Base-by-base conservation (phyloP, 2,113 vertebrate genomes). In the Delphinus delphis region DNA sequence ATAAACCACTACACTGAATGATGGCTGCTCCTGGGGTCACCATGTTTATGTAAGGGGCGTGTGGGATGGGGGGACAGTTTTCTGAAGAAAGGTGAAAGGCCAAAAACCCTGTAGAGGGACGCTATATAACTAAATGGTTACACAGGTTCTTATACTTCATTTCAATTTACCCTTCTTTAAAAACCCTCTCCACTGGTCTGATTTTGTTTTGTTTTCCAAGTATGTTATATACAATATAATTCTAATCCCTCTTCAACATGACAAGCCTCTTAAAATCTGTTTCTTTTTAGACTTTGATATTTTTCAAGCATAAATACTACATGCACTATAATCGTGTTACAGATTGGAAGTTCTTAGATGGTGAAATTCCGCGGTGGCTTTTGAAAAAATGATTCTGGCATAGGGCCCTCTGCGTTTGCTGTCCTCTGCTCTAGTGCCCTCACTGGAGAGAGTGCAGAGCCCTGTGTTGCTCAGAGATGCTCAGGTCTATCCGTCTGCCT, bases 251-350 rank as follows among this genome's bases (percentile, higher is more conserved):
- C 33, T 96, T 91, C 60, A 88, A 33, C 33, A 62, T 81, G n/a
- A 86, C 80, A 9, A 68, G 28, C 44, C 20, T 33, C 77, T 86
- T 87, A 83, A 91, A 44, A 87, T 90, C 31, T 79, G 23, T 82
- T 93, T 91, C 41, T 41, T 88, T 97, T 62, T 44, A 67, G 71
- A 85, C 5, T n/a, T 53, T 71, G 33, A n/a, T 76, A 20, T 77
- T 93, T 93, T 88, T 62, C 25, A 91, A 84, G 79, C 5, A 6
- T 14, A 88, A 88, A 53, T 58, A 81, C 13, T 41, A 8, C 38
- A 82, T 74, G 28, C 15, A 26, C 11, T 73, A 1, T 60, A 76
- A 79, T 88, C 12, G 26, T 79, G 17, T 44, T 84, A 68, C 8
- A 70, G 70, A 67, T 31, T 53, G 23, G 23, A 80, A 65, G 33